phyloP scores from a whole-genome alignment of 2,888 invertebrate species.

The Leucania comma region DNA sequence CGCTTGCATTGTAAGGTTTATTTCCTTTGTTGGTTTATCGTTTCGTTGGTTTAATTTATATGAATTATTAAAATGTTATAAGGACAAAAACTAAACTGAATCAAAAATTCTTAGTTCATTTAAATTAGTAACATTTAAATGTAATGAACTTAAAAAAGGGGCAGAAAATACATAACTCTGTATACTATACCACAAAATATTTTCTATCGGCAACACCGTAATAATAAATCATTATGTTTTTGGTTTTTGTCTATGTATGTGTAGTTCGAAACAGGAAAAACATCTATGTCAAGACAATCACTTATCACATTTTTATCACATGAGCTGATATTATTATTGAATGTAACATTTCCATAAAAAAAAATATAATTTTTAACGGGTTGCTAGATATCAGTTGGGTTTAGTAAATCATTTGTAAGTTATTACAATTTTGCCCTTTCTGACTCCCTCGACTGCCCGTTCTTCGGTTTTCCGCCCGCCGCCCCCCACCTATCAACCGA shows the following conservation, averaged over 20 bases:
- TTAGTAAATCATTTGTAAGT: conserved; percentile 52
- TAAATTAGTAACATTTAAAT: not conserved
- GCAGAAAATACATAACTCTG: not conserved
- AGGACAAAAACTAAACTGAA: too few relatives aligned
- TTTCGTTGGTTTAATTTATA: too few relatives aligned
- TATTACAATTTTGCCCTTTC: conserved; percentile 77
- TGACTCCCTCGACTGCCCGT: conserved; percentile 83
- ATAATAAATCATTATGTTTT: conserved; percentile 53
- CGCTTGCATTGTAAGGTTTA: not conserved
- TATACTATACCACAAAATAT: conserved; percentile 20
- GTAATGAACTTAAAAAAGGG: not conserved
- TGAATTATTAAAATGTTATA: not conserved
- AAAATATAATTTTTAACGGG: conserved; percentile 41
- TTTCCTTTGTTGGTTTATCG: not conserved
- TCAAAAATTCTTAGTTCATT: not conserved
- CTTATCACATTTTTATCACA: conserved; percentile 54
- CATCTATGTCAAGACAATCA: conserved; percentile 70
- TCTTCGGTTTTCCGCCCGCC: conserved; percentile 88
- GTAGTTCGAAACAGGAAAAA: conserved; percentile 67
- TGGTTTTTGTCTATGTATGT: conserved; percentile 51
- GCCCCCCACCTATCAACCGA: conserved; percentile 75
- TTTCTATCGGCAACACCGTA: conserved; percentile 50
- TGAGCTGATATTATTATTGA: conserved; percentile 26
- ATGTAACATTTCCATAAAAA: conserved; percentile 30
- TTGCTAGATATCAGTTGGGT: conserved; percentile 6